phyloP scores from a whole-genome alignment of 2,797 vertebrate species.

The Paratrypauchen microcephalus region DNA sequence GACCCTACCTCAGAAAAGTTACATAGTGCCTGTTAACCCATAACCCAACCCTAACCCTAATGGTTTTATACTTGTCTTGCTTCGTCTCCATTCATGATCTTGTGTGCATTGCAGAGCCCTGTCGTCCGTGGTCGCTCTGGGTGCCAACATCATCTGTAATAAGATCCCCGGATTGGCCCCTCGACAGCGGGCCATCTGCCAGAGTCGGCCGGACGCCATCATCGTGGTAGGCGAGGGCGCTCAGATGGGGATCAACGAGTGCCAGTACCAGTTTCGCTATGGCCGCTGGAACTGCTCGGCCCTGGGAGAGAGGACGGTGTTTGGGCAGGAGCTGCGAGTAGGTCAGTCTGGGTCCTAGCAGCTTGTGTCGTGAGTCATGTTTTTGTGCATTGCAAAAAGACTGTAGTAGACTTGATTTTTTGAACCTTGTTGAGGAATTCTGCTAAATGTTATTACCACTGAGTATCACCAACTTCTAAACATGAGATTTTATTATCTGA shows the following conservation, averaged over 20 bases:
- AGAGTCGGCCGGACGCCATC: slow-evolving; percentile 99
- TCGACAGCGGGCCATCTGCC: slow-evolving; percentile 97
- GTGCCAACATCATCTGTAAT: slow-evolving; percentile 99
- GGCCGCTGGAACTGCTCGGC: slow-evolving; percentile 99
- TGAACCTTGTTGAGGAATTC: neutral
- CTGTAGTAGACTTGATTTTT: neutral
- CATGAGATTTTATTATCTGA: neutral
- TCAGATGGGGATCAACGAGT: slow-evolving; percentile 99
- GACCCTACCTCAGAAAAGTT: too few relatives aligned
- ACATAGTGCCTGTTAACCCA: too few relatives aligned
- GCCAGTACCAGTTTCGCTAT: slow-evolving; percentile 97
- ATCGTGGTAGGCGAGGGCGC: slow-evolving; percentile 98
- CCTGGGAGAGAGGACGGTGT: slow-evolving; percentile 96
- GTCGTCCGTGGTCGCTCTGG: slow-evolving; percentile 98
- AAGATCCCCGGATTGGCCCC: slow-evolving; percentile 98
- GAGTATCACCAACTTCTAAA: neutral
- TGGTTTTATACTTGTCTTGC: neutral
- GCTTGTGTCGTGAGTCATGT: slow-evolving; percentile 1
- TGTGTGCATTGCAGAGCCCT: slow-evolving; percentile 82
- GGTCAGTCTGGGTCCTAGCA: slow-evolving; percentile 70
- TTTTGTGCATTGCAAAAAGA: slow-evolving; percentile 10
- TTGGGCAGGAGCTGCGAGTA: slow-evolving; percentile 99
- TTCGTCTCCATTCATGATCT: neutral
- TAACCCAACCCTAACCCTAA: neutral
- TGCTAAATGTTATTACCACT: neutral